These are phyloP conservation scores for Labeo calbasu DNA, from an alignment of 2,797 vertebrate genomes.

Conservation along the genomic window DNA sequence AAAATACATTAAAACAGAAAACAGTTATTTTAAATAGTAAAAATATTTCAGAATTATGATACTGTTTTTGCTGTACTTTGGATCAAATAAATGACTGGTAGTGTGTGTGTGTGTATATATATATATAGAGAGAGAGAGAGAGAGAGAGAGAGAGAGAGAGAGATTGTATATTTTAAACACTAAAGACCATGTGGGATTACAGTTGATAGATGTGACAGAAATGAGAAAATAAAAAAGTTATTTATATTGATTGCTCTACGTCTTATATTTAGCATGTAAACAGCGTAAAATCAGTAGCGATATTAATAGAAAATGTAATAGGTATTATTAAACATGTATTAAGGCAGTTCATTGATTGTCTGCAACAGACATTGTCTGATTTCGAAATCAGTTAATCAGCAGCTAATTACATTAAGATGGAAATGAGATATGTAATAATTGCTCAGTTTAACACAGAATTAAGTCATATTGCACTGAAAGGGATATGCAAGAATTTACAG, in stretches of 20 bases:
- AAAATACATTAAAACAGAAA: too few species aligned
- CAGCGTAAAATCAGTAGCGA: background rate
- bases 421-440: background rate
- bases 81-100: too few species aligned
- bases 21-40: too few species aligned
- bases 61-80: too few species aligned
- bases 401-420: background rate
- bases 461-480: background rate
- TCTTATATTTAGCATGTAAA: background rate
- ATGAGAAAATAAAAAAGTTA: background rate
- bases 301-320: background rate
- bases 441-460: background rate
- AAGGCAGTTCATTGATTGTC: background rate
- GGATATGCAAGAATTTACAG: conserved; percentile 9
- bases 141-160: too few species aligned
- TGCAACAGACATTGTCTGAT: background rate
- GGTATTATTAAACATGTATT: background rate
- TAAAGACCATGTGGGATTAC: too few species aligned
- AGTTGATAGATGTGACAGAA: background rate
- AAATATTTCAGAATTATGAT: too few species aligned
- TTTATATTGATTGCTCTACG: background rate
- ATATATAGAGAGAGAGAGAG: too few species aligned
- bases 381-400: background rate
- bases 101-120: background rate
- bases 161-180: too few species aligned